Evolutionary conservation across 2,888 invertebrate genomes (phyloP).

Genomic region (Amphipyra tragopoginis): DNA sequence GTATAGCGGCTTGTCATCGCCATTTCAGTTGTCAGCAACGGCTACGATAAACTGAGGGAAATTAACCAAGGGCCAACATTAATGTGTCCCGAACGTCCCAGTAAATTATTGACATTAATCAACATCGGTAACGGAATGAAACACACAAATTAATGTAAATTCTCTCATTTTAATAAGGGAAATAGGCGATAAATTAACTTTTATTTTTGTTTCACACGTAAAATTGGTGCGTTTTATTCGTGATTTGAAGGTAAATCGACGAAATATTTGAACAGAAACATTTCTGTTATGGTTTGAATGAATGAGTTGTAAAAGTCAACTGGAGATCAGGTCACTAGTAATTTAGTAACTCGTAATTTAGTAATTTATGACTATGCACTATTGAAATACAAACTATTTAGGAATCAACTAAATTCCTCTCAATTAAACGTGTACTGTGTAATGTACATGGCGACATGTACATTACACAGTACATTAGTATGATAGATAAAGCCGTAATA

Average conservation of each 20-base stretch:
- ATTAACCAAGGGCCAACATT: slow-evolving; percentile 70
- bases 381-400: too few relatives aligned
- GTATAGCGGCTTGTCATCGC: slow-evolving; percentile 70
- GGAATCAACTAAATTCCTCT: too few relatives aligned
- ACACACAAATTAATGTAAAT: slow-evolving; percentile 58
- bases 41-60: slow-evolving; percentile 69
- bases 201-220: slow-evolving; percentile 45
- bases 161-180: slow-evolving; percentile 57
- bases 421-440: too few relatives aligned
- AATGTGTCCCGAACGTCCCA: slow-evolving; percentile 63
- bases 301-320: slow-evolving; percentile 22
- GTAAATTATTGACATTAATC: slow-evolving; percentile 69
- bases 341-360: neutral
- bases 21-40: slow-evolving; percentile 72
- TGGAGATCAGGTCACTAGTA: neutral
- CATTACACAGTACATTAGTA: too few relatives aligned
- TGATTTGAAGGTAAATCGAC: slow-evolving; percentile 33
- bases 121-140: slow-evolving; percentile 66
- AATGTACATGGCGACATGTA: too few relatives aligned
- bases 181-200: slow-evolving; percentile 56
- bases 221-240: slow-evolving; percentile 44
- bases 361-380: too few relatives aligned
- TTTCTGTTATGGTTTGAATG: slow-evolving; percentile 6
- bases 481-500: too few relatives aligned
- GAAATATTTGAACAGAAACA: slow-evolving; percentile 33